A percentile compares a stretch with the other conserved stretches of the same genome.
Evolutionary conservation across 2,888 invertebrate genomes (phyloP).

Genomic region (Noctua janthina): DNA sequence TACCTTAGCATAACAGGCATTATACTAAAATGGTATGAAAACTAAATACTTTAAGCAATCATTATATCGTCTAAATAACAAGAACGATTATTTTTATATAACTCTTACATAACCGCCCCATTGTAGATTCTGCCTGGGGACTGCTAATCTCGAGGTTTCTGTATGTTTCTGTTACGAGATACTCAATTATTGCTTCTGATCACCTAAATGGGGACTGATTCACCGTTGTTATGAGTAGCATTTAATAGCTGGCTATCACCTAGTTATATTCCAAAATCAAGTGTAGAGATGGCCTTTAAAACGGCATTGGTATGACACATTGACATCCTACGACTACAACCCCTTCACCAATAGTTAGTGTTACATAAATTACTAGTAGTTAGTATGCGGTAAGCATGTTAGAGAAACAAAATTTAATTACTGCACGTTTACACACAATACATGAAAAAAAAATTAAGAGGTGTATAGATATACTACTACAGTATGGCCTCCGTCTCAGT

Average conservation of each 20-base stretch:
- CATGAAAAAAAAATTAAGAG: not conserved
- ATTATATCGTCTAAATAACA: slow-evolving; percentile 20
- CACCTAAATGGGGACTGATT: not conserved
- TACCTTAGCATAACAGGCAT: not conserved
- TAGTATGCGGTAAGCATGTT: slow-evolving; percentile 51
- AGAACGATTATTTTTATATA: not conserved
- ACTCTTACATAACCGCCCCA: slow-evolving; percentile 50
- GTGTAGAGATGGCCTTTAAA: not conserved
- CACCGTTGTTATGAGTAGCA: not conserved
- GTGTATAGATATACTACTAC: not conserved
- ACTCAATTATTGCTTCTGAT: slow-evolving; percentile 30
- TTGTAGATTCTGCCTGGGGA: slow-evolving; percentile 13
- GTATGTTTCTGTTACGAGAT: slow-evolving; percentile 46
- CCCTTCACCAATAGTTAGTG: slow-evolving; percentile 23
- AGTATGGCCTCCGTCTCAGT: not conserved
- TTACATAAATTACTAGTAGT: slow-evolving; percentile 20
- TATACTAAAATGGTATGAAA: slow-evolving; percentile 5
- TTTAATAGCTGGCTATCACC: not conserved
- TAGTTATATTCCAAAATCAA: not conserved
- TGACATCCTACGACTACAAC: not conserved
- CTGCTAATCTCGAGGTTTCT: slow-evolving; percentile 3
- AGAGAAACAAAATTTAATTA: slow-evolving; percentile 25
- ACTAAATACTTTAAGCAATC: slow-evolving; percentile 22
- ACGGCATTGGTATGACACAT: not conserved
- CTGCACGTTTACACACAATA: slow-evolving; percentile 27